Percentiles rank a stretch among this genome's conserved stretches.
Conservation (phyloP, 2,113 vertebrate genomes). For the Nymphicus hollandicus region DNA sequence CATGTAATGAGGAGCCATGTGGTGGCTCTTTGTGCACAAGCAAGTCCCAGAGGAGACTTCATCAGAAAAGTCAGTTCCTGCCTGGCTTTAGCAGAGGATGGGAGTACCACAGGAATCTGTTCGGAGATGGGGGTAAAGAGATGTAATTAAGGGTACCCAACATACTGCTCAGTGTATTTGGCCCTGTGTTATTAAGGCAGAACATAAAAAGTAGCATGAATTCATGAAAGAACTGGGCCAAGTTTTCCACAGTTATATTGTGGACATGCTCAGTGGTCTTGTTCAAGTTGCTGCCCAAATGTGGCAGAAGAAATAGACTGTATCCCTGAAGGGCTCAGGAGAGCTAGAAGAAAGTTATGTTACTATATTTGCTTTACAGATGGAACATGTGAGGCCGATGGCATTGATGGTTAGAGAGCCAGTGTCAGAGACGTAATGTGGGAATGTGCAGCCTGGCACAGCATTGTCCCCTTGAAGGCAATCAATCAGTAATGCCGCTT, state of each 20-base stretch:
- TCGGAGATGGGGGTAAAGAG: neutral
- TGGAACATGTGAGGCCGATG: neutral
- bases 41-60: neutral
- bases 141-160: neutral
- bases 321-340: neutral
- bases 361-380: neutral
- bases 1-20: fast-evolving
- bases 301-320: neutral
- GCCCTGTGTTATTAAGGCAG: neutral
- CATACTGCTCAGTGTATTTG: neutral
- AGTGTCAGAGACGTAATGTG: neutral
- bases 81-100: neutral
- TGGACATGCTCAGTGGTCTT: neutral
- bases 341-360: neutral
- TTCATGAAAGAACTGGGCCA: neutral
- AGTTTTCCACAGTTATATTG: neutral
- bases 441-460: neutral
- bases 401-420: neutral
- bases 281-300: neutral
- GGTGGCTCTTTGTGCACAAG: neutral
- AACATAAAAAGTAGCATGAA: neutral
- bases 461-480: neutral
- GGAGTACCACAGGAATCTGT: neutral
- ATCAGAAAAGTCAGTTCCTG: neutral
- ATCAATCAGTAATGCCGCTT: neutral